phyloP scores from a whole-genome alignment of 2,888 invertebrate genomes.

The Dione vanillae region DNA sequence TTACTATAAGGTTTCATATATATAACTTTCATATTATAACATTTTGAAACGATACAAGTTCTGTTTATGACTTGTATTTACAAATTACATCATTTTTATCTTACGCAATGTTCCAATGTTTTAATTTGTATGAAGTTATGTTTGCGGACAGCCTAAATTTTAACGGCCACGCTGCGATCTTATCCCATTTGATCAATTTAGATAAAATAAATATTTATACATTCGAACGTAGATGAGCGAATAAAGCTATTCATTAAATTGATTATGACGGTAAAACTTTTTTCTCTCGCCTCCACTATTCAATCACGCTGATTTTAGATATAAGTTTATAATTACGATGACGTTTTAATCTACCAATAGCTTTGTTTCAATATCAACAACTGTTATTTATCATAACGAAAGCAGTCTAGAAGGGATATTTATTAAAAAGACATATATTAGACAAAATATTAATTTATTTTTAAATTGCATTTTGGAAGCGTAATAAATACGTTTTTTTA shows the following conservation, averaged over 20 bases:
- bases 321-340: slow-evolving; percentile 52
- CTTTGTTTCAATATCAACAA: slow-evolving; percentile 18
- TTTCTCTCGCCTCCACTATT: slow-evolving; percentile 68
- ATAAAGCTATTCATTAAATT: slow-evolving; percentile 81
- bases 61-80: background rate
- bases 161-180: slow-evolving; percentile 76
- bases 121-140: slow-evolving; percentile 28
- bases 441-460: slow-evolving; percentile 83
- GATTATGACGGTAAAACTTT: slow-evolving; percentile 76
- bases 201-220: slow-evolving; percentile 85
- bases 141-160: slow-evolving; percentile 43
- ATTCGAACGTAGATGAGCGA: slow-evolving; percentile 78
- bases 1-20: background rate
- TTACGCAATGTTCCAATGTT: slow-evolving; percentile 24
- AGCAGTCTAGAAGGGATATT: background rate
- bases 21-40: background rate
- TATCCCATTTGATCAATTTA: slow-evolving; percentile 83
- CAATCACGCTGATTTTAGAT: slow-evolving; percentile 70
- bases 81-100: slow-evolving; percentile 13
- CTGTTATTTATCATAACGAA: background rate
- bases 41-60: background rate
- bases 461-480: slow-evolving; percentile 82
- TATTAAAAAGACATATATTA: slow-evolving; percentile 64
- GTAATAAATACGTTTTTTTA: slow-evolving; percentile 83
- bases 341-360: slow-evolving; percentile 32